These are phyloP conservation scores for Lamprotornis superbus DNA, from an alignment of 2,113 vertebrate species.

Conservation along the genomic window DNA sequence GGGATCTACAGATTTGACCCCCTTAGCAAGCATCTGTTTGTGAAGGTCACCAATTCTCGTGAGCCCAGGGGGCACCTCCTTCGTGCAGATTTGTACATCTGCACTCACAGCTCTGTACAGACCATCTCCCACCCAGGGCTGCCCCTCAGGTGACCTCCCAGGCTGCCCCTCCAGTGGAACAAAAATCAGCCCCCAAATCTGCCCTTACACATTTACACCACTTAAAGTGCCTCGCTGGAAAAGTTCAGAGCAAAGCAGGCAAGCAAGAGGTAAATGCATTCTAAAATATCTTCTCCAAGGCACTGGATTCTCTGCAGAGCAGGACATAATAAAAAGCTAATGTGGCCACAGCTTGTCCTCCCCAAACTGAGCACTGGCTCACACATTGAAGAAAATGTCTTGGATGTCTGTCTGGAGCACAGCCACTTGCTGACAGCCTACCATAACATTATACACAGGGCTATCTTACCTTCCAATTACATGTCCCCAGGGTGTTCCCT, in stretches of 20 bases:
- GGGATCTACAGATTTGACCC: neutral
- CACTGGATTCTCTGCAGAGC: neutral
- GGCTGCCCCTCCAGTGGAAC: neutral
- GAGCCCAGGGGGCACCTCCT: neutral
- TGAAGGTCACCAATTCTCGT: rapidly evolving
- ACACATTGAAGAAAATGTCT: neutral
- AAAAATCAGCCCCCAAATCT: neutral
- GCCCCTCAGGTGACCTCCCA: neutral
- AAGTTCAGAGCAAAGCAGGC: neutral
- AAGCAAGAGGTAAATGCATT: neutral
- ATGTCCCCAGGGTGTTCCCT: neutral
- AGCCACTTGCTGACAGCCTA: neutral
- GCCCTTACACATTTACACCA: neutral
- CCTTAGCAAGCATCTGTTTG: neutral
- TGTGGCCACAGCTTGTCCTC: neutral
- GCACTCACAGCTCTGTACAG: rapidly evolving
- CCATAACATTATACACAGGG: neutral
- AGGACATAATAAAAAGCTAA: neutral
- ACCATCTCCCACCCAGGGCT: neutral
- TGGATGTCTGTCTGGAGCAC: neutral
- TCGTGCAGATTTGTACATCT: rapidly evolving
- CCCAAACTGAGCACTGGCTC: neutral
- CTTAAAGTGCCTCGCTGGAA: neutral
- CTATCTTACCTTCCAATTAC: neutral
- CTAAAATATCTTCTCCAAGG: neutral